Conservation (phyloP, 2,888 invertebrate species). For the Spodoptera littoralis region DNA sequence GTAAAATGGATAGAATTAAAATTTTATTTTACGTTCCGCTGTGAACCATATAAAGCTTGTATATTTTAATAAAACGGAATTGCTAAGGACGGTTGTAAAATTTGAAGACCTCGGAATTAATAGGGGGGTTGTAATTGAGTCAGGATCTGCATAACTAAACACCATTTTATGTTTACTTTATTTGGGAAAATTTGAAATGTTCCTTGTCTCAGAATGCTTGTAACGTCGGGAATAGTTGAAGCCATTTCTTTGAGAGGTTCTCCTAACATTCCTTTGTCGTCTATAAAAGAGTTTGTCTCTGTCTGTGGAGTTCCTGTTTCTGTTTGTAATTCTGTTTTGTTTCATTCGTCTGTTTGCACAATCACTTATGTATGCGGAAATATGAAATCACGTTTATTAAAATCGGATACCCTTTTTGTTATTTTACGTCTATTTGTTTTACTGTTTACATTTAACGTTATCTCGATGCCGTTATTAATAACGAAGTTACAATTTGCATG, state of each 20-base stretch:
- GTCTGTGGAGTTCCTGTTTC: conserved; percentile 14
- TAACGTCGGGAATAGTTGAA: conserved; percentile 41
- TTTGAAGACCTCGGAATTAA: conserved; percentile 82
- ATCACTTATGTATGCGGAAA: conserved; percentile 20
- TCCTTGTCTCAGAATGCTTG: conserved; percentile 32
- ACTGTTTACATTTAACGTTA: conserved; percentile 5
- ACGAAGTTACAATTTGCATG: not conserved
- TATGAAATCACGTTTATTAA: conserved; percentile 16
- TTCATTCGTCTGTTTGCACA: conserved; percentile 14
- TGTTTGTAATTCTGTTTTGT: conserved; percentile 33
- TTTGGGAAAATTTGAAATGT: conserved; percentile 42
- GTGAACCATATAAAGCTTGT: conserved; percentile 74
- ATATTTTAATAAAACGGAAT: conserved; percentile 85
- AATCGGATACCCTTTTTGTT: conserved; percentile 9
- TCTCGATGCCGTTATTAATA: conserved; percentile 3
- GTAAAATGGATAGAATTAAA: conserved; percentile 72
- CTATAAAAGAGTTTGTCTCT: conserved; percentile 28
- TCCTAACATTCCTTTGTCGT: conserved; percentile 44
- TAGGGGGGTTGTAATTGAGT: conserved; percentile 76
- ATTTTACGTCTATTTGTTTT: conserved; percentile 11
- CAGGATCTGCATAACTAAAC: conserved; percentile 71
- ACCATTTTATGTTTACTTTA: conserved; percentile 68
- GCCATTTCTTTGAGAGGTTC: conserved; percentile 31
- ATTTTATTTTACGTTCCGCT: conserved; percentile 76
- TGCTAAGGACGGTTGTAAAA: conserved; percentile 81